These are phyloP conservation scores for Ornithoptera priamus DNA, from an alignment of 2,888 invertebrate genomes.

Conservation along the genomic window DNA sequence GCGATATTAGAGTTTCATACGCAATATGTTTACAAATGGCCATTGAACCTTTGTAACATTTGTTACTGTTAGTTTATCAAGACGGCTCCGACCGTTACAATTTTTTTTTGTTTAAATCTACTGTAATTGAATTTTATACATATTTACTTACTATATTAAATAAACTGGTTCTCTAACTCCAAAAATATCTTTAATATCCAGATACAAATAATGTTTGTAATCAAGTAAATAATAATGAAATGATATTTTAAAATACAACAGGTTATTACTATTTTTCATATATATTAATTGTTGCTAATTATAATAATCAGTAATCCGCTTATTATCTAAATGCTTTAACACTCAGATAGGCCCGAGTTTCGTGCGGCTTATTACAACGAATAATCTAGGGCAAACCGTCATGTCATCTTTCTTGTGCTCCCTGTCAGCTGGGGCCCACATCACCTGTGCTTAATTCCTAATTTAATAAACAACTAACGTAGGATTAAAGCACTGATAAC, in stretches of 20 bases:
- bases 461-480: constrained; percentile 32
- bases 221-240: too few relatives aligned
- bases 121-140: too few relatives aligned
- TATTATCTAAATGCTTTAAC: constrained; percentile 15
- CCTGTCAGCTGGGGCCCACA: constrained; percentile 27
- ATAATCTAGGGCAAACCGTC: constrained; percentile 27
- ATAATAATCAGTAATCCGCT: background rate
- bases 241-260: background rate
- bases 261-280: background rate
- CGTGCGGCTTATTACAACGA: constrained; percentile 22
- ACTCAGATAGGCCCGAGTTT: constrained; percentile 8
- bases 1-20: constrained; percentile 3
- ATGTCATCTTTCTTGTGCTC: constrained; percentile 29
- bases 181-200: too few relatives aligned
- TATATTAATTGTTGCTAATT: background rate
- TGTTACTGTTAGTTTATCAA: background rate
- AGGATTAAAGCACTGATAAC: constrained; percentile 31
- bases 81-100: background rate
- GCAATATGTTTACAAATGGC: constrained; percentile 12
- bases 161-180: too few relatives aligned
- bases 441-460: constrained; percentile 31
- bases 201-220: too few relatives aligned
- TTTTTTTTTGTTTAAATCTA: background rate
- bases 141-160: too few relatives aligned
- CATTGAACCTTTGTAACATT: constrained; percentile 10